Evolutionary conservation across 1,140 invertebrate genomes (phyloP).

Genomic region (Zaprionus inermis): DNA sequence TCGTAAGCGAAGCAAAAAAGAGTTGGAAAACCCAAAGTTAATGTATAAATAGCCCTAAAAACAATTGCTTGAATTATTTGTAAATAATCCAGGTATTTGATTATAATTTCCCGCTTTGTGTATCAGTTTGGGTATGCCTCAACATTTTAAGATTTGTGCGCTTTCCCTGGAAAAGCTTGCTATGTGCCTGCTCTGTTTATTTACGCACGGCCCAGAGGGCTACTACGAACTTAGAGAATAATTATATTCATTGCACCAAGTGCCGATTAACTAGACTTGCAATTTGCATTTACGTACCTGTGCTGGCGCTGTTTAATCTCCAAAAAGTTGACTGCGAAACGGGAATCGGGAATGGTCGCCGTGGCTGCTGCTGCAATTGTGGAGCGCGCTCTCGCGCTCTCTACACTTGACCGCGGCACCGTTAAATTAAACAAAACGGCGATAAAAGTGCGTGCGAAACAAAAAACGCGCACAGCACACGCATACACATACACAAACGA

Average conservation of each 20-base stretch:
- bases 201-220: not conserved
- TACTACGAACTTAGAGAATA: not conserved
- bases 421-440: conserved; percentile 62
- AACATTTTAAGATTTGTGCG: conserved; percentile 62
- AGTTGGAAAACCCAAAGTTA: not conserved
- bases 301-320: conserved; percentile 32
- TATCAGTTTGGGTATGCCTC: conserved; percentile 47
- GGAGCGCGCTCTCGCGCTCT: conserved; percentile 37
- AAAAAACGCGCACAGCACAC: conserved; percentile 49
- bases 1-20: not conserved
- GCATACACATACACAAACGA: conserved; percentile 6
- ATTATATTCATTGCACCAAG: not conserved
- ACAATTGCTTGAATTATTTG: not conserved
- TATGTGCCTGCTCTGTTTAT: conserved; percentile 2
- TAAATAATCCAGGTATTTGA: conserved; percentile 1
- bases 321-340: conserved; percentile 39
- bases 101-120: conserved; percentile 5
- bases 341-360: conserved; percentile 36
- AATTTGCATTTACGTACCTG: conserved; percentile 59
- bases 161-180: conserved; percentile 7
- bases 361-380: conserved; percentile 24
- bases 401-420: conserved; percentile 75
- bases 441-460: conserved; percentile 69
- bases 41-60: not conserved
- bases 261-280: not conserved